Percentiles rank a stretch among this genome's conserved stretches.
Evolutionary conservation across 1,140 invertebrate genomes (phyloP).

Genomic region (Orchesella cincta): DNA sequence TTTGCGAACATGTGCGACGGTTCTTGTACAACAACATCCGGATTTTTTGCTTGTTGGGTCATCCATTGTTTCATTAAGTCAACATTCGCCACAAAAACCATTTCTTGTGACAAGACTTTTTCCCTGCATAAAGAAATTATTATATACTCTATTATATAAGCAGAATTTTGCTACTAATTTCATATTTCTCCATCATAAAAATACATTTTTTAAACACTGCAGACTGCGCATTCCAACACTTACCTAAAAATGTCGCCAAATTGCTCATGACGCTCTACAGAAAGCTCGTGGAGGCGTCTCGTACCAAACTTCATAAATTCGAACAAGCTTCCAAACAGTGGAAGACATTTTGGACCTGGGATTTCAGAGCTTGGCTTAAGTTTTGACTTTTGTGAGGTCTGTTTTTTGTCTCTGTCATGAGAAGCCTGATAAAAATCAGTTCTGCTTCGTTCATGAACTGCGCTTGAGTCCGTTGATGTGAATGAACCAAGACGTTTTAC

Average conservation of each 20-base stretch:
- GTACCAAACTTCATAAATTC: not conserved
- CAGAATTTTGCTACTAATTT: not conserved
- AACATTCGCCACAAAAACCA: conserved; percentile 10
- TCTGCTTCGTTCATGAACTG: not conserved
- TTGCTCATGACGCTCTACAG: not conserved
- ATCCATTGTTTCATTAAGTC: conserved; percentile 8
- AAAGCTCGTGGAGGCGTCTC: not conserved
- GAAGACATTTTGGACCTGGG: conserved; percentile 2
- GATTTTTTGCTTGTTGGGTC: not conserved
- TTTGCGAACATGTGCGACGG: not conserved
- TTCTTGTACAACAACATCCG: not conserved
- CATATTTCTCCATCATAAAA: not conserved
- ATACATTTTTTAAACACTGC: not conserved
- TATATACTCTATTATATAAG: not conserved
- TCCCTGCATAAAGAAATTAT: conserved; percentile 14
- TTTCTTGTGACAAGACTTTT: not conserved
- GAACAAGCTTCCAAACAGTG: not conserved
- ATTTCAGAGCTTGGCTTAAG: conserved; percentile 11
- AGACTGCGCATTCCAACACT: not conserved
- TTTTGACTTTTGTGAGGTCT: not conserved
- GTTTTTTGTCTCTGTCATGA: conserved; percentile 4
- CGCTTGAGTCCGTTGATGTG: not conserved
- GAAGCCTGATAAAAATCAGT: not conserved
- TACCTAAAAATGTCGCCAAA: conserved; percentile 17
- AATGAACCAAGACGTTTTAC: not conserved